Conservation (phyloP, 2,113 vertebrate genomes). For the Vanacampus margaritifer region DNA sequence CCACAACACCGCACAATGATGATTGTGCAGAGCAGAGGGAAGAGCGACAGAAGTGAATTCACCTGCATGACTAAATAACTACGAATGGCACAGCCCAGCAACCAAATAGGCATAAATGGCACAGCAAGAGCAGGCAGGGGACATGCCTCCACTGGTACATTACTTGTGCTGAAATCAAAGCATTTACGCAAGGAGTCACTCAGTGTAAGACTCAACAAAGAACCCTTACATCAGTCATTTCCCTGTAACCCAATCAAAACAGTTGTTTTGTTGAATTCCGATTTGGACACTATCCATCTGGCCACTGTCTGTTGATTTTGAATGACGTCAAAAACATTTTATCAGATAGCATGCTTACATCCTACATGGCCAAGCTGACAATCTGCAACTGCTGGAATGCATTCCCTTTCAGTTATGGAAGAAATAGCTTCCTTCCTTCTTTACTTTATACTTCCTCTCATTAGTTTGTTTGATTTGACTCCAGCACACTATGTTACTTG, state of each 20-base stretch:
- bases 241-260: constrained; percentile 37
- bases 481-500: not conserved
- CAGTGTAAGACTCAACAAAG: not conserved
- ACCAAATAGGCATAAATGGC: not conserved
- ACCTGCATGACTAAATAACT: not conserved
- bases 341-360: constrained; percentile 68
- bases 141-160: not conserved
- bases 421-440: constrained; percentile 74
- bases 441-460: constrained; percentile 67
- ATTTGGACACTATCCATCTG: constrained; percentile 57
- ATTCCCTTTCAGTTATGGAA: constrained; percentile 50
- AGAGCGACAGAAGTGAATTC: not conserved
- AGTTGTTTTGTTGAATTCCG: constrained; percentile 21
- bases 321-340: constrained; percentile 69
- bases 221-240: constrained; percentile 21
- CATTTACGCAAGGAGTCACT: not conserved
- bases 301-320: constrained; percentile 49
- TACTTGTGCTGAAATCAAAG: not conserved
- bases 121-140: not conserved
- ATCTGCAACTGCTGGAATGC: constrained; percentile 45
- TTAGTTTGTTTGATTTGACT: constrained; percentile 40
- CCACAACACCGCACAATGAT: not conserved
- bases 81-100: not conserved
- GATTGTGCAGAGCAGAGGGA: not conserved
- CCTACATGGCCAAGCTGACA: constrained; percentile 45